phyloP scores from a whole-genome alignment of 2,888 invertebrate genomes.

The Electrophaes corylata region DNA sequence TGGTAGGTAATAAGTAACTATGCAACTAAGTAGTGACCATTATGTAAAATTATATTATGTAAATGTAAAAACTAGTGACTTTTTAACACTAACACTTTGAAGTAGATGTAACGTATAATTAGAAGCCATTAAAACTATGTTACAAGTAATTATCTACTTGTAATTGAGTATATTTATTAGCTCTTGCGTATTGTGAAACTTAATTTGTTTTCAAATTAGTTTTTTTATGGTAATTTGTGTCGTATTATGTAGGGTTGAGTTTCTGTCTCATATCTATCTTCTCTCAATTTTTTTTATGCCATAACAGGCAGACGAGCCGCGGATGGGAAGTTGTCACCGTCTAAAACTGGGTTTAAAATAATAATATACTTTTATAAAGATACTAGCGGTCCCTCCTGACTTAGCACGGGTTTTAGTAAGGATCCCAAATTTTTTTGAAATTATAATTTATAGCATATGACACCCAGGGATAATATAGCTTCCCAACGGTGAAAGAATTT shows the following conservation, averaged over 20 bases:
- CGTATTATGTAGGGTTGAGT: neutral
- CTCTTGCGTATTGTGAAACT: constrained; percentile 26
- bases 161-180: constrained; percentile 36
- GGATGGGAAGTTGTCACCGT: no score
- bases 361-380: no score
- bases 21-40: constrained; percentile 28
- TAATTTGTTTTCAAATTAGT: constrained; percentile 25
- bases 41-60: constrained; percentile 34
- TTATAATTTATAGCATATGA: no score
- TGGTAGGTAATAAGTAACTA: neutral
- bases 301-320: no score
- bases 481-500: no score
- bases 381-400: no score
- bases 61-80: constrained; percentile 29
- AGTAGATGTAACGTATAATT: constrained; percentile 31
- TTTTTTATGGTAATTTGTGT: constrained; percentile 7
- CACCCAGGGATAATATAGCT: no score
- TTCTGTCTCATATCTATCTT: no score
- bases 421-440: no score
- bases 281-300: no score
- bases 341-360: no score
- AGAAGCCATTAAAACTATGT: constrained; percentile 34
- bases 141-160: constrained; percentile 30
- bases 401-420: no score
- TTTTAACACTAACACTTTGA: constrained; percentile 33